Base-by-base conservation (phyloP, 1,140 invertebrate genomes). In the Lycorma delicatula region DNA sequence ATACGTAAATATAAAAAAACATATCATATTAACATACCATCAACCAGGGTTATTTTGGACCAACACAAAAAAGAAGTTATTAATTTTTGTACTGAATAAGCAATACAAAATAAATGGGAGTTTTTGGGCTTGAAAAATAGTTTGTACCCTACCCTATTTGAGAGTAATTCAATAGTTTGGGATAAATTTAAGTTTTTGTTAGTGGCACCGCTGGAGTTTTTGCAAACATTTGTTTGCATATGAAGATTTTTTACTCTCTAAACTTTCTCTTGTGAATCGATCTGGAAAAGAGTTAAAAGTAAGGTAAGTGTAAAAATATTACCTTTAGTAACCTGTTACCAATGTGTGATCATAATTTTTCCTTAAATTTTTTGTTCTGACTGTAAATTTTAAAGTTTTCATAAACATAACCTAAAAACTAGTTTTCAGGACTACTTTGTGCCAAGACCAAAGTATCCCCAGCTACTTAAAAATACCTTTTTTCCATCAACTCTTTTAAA, bases 51-150 rank as follows among this genome's bases (percentile, higher is more conserved):
- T 52, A 38, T 27, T 52, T 58, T 58, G 47, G 56, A 41, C 16
- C 56, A 58, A 36, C 27, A 58, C 34, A 58, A 52, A 58, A 41
- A 41, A 58, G 25, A 58, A 51, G 28, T 54, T n/a, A n/a, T n/a
- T n/a, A n/a, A 26, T 52, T 46, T 18, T 26, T 31, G 20, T 58
- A 5, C 48, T 58, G 47, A 36, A 58, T 48, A 58, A 41, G 34
- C 22, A 51, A 58, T 51, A 20, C 56, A 46, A 58, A 23, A 58
- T 38, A 58, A 52, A 36, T 51, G 25, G 36, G 16, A 28, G 16
- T 52, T 51, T 58, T 51, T 58, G 1, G 27, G 22, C 48, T 52
- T 58, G 2, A n/a, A 58, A 58, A 47, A 38, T 26, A 48, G 13
- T 3, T 1, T 25, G 38, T 51, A 52, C 47, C 31, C 6, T 58